Percentiles rank a stretch among this genome's conserved stretches.
Conservation (phyloP, 2,888 invertebrate species). For the Entomobrya multifasciata region DNA sequence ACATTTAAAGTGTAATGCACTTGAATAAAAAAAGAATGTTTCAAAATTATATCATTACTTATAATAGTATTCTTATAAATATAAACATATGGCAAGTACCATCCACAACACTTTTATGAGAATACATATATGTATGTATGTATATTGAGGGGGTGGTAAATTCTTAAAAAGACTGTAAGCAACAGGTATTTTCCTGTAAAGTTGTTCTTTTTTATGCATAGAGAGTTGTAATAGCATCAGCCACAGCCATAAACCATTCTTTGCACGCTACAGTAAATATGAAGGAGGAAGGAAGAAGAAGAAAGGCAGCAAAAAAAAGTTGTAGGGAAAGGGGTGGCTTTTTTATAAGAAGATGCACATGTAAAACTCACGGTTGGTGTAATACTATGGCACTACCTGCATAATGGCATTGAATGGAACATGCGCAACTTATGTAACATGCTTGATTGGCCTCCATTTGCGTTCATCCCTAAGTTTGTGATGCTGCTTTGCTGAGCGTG, state of each 20-base stretch:
- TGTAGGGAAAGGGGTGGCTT: constrained; percentile 30
- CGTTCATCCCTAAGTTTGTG: constrained; percentile 38
- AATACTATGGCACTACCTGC: too few relatives aligned
- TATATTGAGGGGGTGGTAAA: constrained; percentile 45
- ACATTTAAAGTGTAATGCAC: not conserved
- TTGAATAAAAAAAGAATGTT: not conserved
- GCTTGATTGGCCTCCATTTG: constrained; percentile 49
- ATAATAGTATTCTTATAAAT: not conserved
- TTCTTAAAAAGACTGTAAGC: not conserved
- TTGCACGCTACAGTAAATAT: constrained; percentile 40
- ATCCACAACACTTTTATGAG: not conserved
- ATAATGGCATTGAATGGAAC: not conserved
- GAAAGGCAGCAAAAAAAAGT: constrained; percentile 19
- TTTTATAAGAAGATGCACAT: constrained; percentile 6
- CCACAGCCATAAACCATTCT: not conserved
- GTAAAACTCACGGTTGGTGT: not conserved
- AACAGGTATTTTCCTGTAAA: not conserved
- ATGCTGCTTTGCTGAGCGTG: constrained; percentile 6
- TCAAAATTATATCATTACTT: not conserved
- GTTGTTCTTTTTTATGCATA: not conserved
- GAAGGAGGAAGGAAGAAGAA: not conserved
- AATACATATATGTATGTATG: not conserved
- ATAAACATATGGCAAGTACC: not conserved
- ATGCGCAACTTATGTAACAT: constrained; percentile 31
- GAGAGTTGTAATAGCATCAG: not conserved